A percentile compares a stretch with the other conserved stretches of the same genome.
Evolutionary conservation across 2,113 vertebrate genomes (phyloP).

Genomic region (Turdus rufiventris): DNA sequence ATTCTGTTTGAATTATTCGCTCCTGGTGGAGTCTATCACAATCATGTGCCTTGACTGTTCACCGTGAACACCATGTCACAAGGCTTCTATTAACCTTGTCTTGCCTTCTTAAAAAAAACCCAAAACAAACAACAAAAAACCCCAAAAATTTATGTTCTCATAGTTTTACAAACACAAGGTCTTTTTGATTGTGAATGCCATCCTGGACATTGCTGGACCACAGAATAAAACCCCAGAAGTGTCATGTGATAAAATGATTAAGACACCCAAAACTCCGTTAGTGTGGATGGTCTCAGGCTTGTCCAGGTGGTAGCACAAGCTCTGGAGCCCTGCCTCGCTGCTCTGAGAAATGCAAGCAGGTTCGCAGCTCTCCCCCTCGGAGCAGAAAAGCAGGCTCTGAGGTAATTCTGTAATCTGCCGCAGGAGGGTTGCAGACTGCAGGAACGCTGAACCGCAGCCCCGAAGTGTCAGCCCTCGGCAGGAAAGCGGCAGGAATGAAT

Average conservation of each 20-base stretch:
- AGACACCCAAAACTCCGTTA: neutral
- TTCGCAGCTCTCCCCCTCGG: neutral
- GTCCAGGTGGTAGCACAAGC: fast-evolving
- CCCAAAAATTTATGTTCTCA: fast-evolving
- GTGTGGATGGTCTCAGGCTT: neutral
- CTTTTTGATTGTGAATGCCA: neutral
- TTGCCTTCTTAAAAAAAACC: fast-evolving
- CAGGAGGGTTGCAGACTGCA: neutral
- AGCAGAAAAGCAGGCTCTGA: neutral
- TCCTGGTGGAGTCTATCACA: fast-evolving
- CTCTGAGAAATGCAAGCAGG: neutral
- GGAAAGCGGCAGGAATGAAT: neutral
- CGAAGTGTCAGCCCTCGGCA: fast-evolving
- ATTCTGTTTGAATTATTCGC: neutral
- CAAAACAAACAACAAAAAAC: neutral
- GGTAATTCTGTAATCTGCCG: neutral
- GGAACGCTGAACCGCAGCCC: fast-evolving
- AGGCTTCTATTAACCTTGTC: neutral
- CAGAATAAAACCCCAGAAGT: neutral
- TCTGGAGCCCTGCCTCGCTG: neutral
- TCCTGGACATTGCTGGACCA: neutral
- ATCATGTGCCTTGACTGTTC: neutral
- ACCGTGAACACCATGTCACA: neutral
- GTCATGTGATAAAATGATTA: neutral
- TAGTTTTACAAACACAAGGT: neutral